These are phyloP conservation scores for Antedon bifida DNA, from an alignment of 35 echinoderm and acorn worm species.

Conservation along the genomic window DNA sequence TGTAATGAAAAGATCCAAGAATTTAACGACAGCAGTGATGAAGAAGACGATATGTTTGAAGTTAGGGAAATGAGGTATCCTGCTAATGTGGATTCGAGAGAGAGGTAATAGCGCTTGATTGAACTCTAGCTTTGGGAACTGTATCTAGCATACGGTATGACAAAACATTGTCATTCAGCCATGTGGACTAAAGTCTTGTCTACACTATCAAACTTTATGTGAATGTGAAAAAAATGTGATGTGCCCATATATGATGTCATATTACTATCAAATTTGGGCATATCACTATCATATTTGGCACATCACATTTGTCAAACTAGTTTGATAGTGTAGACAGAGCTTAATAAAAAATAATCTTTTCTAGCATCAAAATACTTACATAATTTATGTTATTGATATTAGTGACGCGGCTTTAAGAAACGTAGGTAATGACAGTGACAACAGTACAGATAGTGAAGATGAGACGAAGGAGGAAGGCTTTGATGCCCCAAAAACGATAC, in stretches of 20 bases:
- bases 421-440: conserved; percentile 39
- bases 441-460: conserved; percentile 89
- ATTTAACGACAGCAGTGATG: conserved; percentile 79
- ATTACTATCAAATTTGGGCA: no score
- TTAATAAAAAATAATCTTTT: no score
- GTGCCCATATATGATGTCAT: no score
- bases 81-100: conserved; percentile 38
- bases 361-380: no score
- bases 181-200: not conserved
- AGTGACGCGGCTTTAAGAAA: conserved; percentile 9
- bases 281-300: no score
- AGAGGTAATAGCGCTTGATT: conserved; percentile 17
- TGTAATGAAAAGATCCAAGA: conserved; percentile 89
- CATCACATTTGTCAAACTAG: no score
- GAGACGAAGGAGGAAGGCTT: conserved; percentile 40
- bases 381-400: conserved; percentile 6
- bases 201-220: no score
- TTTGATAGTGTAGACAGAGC: no score
- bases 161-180: not conserved
- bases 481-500: conserved; percentile 9
- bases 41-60: conserved; percentile 98
- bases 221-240: no score
- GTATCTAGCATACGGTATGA: not conserved
- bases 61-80: conserved; percentile 78
- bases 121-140: not conserved